These are phyloP conservation scores for Wiebesia pumilae DNA, from an alignment of 1,140 invertebrate species.

Conservation along the genomic window DNA sequence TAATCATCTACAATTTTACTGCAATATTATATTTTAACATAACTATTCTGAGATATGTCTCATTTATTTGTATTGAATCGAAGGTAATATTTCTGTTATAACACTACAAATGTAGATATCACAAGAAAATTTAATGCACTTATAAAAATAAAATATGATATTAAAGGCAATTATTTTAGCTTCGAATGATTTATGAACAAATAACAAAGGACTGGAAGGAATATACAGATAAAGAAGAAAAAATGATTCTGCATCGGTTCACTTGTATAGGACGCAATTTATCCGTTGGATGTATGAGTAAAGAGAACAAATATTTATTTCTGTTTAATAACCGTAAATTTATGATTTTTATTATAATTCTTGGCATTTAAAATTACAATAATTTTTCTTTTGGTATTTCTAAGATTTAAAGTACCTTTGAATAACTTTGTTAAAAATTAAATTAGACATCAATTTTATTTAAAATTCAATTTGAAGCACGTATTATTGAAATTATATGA, in stretches of 20 bases:
- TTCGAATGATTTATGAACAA: not conserved
- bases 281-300: not conserved
- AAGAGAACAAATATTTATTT: slow-evolving; percentile 11
- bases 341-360: no score
- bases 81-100: not conserved
- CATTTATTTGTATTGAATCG: not conserved
- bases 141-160: not conserved
- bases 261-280: not conserved
- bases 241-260: not conserved
- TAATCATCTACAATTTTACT: not conserved
- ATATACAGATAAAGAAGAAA: not conserved
- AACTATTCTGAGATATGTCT: not conserved
- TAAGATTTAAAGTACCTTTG: no score
- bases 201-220: slow-evolving; percentile 1
- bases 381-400: no score
- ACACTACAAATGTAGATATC: not conserved
- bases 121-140: not conserved
- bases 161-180: not conserved
- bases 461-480: no score
- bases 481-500: no score
- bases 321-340: no score
- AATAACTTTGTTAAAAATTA: no score
- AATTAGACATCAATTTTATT: no score
- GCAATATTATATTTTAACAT: slow-evolving; percentile 4
- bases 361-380: no score